These are phyloP conservation scores for Drosophila algonquin DNA, from an alignment of 2,888 invertebrate species.

Conservation along the genomic window DNA sequence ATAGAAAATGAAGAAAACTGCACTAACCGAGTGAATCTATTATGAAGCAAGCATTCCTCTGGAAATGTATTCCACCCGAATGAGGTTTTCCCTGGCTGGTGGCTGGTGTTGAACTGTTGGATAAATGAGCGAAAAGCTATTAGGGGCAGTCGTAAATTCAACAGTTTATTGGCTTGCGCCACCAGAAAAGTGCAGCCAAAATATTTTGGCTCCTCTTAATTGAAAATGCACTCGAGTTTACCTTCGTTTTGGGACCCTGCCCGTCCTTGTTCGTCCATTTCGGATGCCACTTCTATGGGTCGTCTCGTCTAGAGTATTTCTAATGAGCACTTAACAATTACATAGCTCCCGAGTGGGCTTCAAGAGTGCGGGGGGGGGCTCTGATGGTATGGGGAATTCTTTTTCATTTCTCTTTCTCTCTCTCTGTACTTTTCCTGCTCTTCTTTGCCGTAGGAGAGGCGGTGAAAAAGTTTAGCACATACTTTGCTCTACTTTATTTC, in stretches of 20 bases:
- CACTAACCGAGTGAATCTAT: neutral
- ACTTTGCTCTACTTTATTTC: slow-evolving; percentile 49
- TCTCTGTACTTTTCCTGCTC: neutral
- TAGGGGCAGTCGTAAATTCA: slow-evolving; percentile 67
- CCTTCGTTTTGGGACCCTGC: neutral
- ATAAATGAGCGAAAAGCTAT: slow-evolving; percentile 65
- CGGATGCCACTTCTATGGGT: slow-evolving; percentile 9
- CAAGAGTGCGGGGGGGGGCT: slow-evolving; percentile 11
- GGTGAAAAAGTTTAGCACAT: slow-evolving; percentile 56
- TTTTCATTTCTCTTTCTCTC: slow-evolving; percentile 2
- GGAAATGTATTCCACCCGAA: slow-evolving; percentile 41
- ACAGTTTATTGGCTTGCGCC: slow-evolving; percentile 69
- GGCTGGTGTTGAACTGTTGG: slow-evolving; percentile 35
- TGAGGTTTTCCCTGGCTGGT: slow-evolving; percentile 39
- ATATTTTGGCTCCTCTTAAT: slow-evolving; percentile 72
- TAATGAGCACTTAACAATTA: slow-evolving; percentile 79
- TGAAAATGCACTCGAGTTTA: slow-evolving; percentile 72
- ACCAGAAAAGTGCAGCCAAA: slow-evolving; percentile 58
- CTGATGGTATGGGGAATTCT: slow-evolving; percentile 19
- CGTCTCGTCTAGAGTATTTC: slow-evolving; percentile 61
- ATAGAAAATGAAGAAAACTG: neutral
- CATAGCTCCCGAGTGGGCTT: slow-evolving; percentile 50
- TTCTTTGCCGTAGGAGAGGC: slow-evolving; percentile 2
- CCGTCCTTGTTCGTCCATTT: too few species aligned
- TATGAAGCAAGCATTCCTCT: neutral